Base-by-base conservation (phyloP, 2,888 invertebrate genomes). In the Phytoseiulus persimilis region DNA sequence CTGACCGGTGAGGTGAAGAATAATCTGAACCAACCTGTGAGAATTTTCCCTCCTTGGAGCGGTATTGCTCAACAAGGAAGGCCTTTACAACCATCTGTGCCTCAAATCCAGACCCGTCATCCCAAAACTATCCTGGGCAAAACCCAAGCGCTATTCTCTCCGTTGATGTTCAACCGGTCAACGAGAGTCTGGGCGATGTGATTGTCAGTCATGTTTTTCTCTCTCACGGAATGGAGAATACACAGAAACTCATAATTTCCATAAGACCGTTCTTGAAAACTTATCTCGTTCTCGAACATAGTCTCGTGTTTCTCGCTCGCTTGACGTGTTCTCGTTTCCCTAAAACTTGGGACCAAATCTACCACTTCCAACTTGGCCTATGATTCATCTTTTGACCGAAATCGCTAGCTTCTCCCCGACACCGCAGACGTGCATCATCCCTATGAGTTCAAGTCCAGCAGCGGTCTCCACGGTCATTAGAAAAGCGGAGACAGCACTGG, bases 31-130 rank as follows among this genome's bases (percentile, higher is more conserved):
- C 87, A 33, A 11, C 87, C 87, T 6, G 87, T 87, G 6, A 87
- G 18, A 45, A 33, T 87, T 2, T 31, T 87, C 87, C 87, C 87
- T 18, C 33, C 87, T 33, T 32, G 87, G 11, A 33, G 87, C 87
- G 87, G 87, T 6, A 87, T 87, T n/a, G 87, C 87, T 87, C 87
- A 87, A 39, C 87, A 33, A 45, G 87, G 87, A 5, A 32, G 39
- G 11, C 33, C 87, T 9, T 87, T 87, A 33, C 87, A 45, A 5
- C 39, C 87, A 9, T 87, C 87, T 3, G 32, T 87, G 9, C 87
- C 87, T 31, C 32, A 87, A 45, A 33, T 45, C 33, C 87, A 87
- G 18, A 32, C 28, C 28, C 87, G 33, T 45, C 32, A 87, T 87
- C 87, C 87, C 45, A 87, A 87, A 87, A 87, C 45, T 32, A 39